These are phyloP conservation scores for Porites australiensis DNA, from an alignment of 64 coral and sea anemone genomes.

Conservation along the genomic window DNA sequence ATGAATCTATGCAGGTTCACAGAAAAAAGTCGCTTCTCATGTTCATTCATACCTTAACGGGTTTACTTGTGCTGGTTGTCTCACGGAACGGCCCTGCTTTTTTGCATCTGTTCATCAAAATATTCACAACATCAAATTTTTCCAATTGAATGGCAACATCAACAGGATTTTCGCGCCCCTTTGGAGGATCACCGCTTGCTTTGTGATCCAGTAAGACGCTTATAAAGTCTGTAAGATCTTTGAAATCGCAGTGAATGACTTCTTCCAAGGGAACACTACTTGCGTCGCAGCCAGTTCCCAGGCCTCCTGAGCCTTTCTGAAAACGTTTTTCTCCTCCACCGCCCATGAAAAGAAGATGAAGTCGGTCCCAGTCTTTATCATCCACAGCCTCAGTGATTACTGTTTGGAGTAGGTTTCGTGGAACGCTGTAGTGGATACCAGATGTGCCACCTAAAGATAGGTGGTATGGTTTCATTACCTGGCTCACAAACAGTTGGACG, in stretches of 20 bases:
- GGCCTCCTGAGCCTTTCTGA: background rate
- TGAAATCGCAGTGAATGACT: background rate
- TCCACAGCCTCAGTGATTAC: slow-evolving; percentile 7
- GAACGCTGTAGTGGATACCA: slow-evolving; percentile 2
- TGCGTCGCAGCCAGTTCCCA: slow-evolving; percentile 54
- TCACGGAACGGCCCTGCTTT: background rate
- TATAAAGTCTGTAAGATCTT: background rate
- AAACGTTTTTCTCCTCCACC: background rate
- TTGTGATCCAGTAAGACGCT: slow-evolving; percentile 30
- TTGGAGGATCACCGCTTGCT: background rate
- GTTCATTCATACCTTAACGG: background rate
- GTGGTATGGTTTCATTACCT: background rate
- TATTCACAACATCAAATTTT: slow-evolving; percentile 19
- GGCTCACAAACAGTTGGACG: no score
- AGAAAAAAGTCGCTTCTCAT: no score
- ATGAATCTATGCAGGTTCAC: no score
- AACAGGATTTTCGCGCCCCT: slow-evolving; percentile 1
- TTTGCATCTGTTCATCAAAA: slow-evolving; percentile 2
- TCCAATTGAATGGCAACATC: slow-evolving; percentile 18
- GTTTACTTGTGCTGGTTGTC: background rate
- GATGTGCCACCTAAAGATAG: slow-evolving; percentile 40
- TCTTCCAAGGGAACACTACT: slow-evolving; percentile 34
- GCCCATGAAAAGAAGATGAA: slow-evolving; percentile 50
- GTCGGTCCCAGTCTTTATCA: slow-evolving; percentile 38
- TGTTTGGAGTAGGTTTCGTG: slow-evolving; percentile 8